Evolutionary conservation across 2,888 invertebrate genomes (phyloP).

Genomic region (Synergus gifuensis): DNA sequence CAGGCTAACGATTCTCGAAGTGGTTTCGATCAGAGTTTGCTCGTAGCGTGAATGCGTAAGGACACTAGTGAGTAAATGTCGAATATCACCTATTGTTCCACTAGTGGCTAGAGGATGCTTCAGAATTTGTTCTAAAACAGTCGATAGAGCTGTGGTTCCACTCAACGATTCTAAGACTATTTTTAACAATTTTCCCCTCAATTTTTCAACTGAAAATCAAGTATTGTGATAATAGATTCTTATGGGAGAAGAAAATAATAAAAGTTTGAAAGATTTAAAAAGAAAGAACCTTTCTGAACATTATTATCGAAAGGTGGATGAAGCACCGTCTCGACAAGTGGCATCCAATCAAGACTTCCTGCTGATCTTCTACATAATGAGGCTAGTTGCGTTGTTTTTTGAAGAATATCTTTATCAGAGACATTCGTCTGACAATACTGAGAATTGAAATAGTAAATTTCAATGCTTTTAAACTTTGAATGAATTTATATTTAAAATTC

Average conservation of each 20-base stretch:
- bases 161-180: conserved; percentile 73
- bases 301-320: conserved; percentile 65
- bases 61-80: conserved; percentile 83
- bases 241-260: not conserved
- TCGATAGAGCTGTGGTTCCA: conserved; percentile 78
- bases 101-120: conserved; percentile 78
- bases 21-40: conserved; percentile 84
- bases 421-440: conserved; percentile 52
- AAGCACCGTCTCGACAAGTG: conserved; percentile 72
- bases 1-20: conserved; percentile 83
- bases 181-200: conserved; percentile 72
- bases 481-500: conserved; percentile 33
- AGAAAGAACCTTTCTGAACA: conserved; percentile 61
- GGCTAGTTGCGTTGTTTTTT: conserved; percentile 68
- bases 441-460: not conserved
- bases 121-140: conserved; percentile 81
- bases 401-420: conserved; percentile 66
- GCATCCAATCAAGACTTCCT: conserved; percentile 75
- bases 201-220: conserved; percentile 63
- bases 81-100: conserved; percentile 83
- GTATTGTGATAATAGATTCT: not conserved
- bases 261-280: not conserved
- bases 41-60: conserved; percentile 88
- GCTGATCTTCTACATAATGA: conserved; percentile 73
- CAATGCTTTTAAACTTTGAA: not conserved